A percentile compares a stretch with the other conserved stretches of the same genome.
Evolutionary conservation across 2,888 invertebrate species (phyloP).

Genomic region (Cinara cedri): DNA sequence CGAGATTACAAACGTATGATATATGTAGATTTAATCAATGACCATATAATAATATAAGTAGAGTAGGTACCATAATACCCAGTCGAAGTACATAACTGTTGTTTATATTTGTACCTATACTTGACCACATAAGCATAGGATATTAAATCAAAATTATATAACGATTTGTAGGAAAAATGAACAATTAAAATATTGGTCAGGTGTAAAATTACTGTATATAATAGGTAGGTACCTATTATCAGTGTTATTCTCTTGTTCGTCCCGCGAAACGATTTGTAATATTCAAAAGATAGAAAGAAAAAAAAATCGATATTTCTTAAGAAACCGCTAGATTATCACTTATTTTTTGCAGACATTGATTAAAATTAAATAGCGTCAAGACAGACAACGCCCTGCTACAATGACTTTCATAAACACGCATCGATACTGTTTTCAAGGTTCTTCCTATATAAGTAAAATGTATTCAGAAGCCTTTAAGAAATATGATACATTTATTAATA

Average conservation of each 20-base stretch:
- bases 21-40: slow-evolving; percentile 28
- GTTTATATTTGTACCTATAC: background rate
- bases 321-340: slow-evolving; percentile 2
- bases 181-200: background rate
- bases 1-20: background rate
- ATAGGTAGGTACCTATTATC: too few species aligned
- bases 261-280: background rate
- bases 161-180: slow-evolving; percentile 7
- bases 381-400: slow-evolving; percentile 39
- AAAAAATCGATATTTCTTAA: slow-evolving; percentile 24
- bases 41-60: background rate
- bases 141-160: background rate
- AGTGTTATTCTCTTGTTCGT: too few species aligned
- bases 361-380: slow-evolving; percentile 23
- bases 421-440: slow-evolving; percentile 35
- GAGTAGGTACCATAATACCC: background rate
- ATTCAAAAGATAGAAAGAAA: slow-evolving; percentile 7
- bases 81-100: background rate
- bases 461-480: slow-evolving; percentile 15
- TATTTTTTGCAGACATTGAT: background rate
- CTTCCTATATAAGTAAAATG: slow-evolving; percentile 31
- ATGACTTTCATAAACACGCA: slow-evolving; percentile 43
- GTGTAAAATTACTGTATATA: too few species aligned
- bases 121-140: background rate
- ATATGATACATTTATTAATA: slow-evolving; percentile 1